Base-by-base conservation (phyloP, 2,797 vertebrate genomes). In the Ficedula albicollis region DNA sequence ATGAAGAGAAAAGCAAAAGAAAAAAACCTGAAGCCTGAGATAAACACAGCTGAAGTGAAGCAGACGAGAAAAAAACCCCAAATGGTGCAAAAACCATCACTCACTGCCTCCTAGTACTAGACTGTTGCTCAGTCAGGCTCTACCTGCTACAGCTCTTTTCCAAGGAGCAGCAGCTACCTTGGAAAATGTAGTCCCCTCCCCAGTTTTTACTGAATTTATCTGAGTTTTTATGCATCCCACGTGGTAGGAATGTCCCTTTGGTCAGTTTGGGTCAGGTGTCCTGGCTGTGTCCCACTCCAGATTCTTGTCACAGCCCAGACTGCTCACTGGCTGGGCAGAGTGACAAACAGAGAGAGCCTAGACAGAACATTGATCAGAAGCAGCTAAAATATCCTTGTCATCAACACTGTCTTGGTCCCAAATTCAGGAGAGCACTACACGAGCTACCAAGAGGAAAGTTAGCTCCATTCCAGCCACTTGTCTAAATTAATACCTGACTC, bases 311-410 rank as follows among this genome's bases (percentile, higher is more conserved):
- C 55, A 36, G 11, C 13, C 10, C 30, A 52, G 11, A 6, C n/a
- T 62, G 10, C 26, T 74, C 0, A 0, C 15, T 48, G 34, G 0
- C 1, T 29, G 22, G 17, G 16, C 13, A 32, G 66, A 63, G 10
- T 6, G 32, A 66, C 39, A 67, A 84, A 51, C 9, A 62, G 19
- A 66, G 43, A 49, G 39, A 73, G 17, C 29, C 20, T 36, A 30
- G 52, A 39, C 0, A 6, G 69, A 59, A 8, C 4, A 23, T 12
- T 56, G 49, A 30, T 38, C 32, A 89, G 36, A 62, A 81, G 52
- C 15, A 56, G 20, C 3, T 72, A 12, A 75, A 77, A 48, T 5
- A 36, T 19, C 56, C 30, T 21, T 23, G 25, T 27, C 64, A 59
- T 18, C 39, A 64, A 52, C 29, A 34, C 5, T 32, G 4, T 2